A percentile compares a stretch with the other conserved stretches of the same genome.
Evolutionary conservation across 2,113 vertebrate species (phyloP).

Genomic region (Corapipo altera): DNA sequence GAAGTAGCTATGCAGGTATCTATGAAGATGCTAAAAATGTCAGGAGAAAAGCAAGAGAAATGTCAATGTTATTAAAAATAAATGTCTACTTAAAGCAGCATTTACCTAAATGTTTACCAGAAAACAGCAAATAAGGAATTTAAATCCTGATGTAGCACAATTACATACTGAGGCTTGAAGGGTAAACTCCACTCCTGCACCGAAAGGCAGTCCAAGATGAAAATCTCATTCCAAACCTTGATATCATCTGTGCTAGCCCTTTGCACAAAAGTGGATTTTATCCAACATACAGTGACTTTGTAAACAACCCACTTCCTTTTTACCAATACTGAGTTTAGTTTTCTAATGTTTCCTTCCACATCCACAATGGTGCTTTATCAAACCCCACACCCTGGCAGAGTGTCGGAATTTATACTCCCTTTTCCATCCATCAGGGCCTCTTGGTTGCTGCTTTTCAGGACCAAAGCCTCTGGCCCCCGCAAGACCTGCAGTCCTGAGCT

Average conservation of each 20-base stretch:
- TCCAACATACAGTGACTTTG: neutral
- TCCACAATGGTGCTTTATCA: neutral
- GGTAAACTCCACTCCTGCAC: neutral
- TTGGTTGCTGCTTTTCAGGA: neutral
- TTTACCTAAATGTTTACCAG: constrained; percentile 23
- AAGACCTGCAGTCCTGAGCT: neutral
- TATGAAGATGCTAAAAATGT: constrained; percentile 21
- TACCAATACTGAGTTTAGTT: neutral
- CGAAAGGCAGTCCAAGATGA: neutral
- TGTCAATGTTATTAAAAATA: constrained; percentile 24
- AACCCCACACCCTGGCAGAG: neutral
- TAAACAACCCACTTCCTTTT: constrained; percentile 38
- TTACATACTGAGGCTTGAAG: neutral
- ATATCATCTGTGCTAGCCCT: neutral
- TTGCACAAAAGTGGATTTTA: constrained; percentile 52
- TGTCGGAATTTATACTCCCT: neutral
- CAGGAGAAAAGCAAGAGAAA: constrained; percentile 21
- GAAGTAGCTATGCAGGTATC: constrained; percentile 10
- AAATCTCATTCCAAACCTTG: constrained; percentile 17
- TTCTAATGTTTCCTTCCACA: neutral
- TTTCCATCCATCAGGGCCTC: neutral
- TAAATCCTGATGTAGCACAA: neutral
- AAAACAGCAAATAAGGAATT: constrained; percentile 37
- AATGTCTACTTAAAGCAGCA: constrained; percentile 17
- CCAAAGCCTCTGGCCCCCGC: accelerated